phyloP scores from a whole-genome alignment of 2,113 vertebrate genomes.

The Strigops habroptila region DNA sequence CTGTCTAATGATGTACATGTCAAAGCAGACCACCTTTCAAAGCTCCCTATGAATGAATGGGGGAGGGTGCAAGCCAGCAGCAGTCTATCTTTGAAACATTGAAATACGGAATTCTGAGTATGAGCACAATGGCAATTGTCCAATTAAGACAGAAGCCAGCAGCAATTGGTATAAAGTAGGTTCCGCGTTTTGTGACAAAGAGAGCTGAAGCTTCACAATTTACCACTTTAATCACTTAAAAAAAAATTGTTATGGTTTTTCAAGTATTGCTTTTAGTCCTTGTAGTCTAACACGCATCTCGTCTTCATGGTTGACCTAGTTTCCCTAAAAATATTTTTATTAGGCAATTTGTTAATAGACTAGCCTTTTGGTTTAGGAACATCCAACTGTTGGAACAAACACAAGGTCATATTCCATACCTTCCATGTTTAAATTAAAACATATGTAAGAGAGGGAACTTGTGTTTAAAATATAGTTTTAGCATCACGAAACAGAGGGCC shows the following conservation, averaged over 20 bases:
- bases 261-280: background rate
- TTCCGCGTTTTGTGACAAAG: slow-evolving; percentile 4
- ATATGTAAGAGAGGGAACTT: background rate
- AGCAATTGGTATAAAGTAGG: background rate
- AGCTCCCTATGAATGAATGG: slow-evolving; percentile 39
- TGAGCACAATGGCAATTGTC: slow-evolving; percentile 49
- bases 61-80: slow-evolving; percentile 37
- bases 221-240: background rate
- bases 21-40: slow-evolving; percentile 68
- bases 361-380: background rate
- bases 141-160: slow-evolving; percentile 45
- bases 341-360: background rate
- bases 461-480: background rate
- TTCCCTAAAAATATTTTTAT: slow-evolving; percentile 18
- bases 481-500: background rate
- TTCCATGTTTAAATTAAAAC: slow-evolving; percentile 27
- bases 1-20: slow-evolving; percentile 59
- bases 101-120: background rate
- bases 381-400: background rate
- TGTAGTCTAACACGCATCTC: background rate
- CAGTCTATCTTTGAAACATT: slow-evolving; percentile 54
- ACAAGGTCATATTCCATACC: background rate
- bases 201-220: background rate
- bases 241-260: background rate
- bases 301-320: background rate